phyloP scores from a whole-genome alignment of 2,797 vertebrate genomes.

The Alosa sapidissima region DNA sequence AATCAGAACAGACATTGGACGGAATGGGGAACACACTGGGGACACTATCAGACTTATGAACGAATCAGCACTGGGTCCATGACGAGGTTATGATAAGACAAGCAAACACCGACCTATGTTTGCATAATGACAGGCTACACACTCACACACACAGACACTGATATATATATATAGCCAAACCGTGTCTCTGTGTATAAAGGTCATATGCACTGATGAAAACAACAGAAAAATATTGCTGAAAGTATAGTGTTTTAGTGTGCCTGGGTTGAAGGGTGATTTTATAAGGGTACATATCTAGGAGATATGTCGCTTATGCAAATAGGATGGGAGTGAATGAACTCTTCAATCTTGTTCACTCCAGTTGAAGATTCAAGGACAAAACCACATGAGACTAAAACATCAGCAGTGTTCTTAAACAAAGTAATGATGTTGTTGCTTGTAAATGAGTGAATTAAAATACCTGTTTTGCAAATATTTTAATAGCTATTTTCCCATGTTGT shows the following conservation, averaged over 20 bases:
- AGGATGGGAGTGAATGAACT: background rate
- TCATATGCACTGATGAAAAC: background rate
- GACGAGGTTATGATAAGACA: background rate
- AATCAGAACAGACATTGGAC: background rate
- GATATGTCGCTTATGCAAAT: background rate
- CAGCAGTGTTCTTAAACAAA: background rate
- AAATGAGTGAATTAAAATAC: too few species aligned
- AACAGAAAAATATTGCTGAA: too few species aligned
- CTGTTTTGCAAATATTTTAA: too few species aligned
- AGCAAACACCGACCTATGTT: constrained; percentile 14
- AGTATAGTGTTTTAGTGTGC: too few species aligned
- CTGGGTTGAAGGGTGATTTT: background rate
- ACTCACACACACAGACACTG: background rate
- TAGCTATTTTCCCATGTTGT: too few species aligned
- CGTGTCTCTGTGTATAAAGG: background rate
- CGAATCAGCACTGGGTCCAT: background rate
- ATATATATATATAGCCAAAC: background rate
- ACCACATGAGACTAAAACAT: background rate
- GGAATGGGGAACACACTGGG: background rate
- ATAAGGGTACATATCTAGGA: background rate
- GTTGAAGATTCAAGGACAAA: background rate
- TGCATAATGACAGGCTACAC: background rate
- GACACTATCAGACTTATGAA: too few species aligned
- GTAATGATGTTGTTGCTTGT: background rate
- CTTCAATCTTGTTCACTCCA: background rate